A percentile compares a stretch with the other conserved stretches of the same genome.
Evolutionary conservation across 1,140 invertebrate species (phyloP).

Genomic region (Ectropis grisescens): DNA sequence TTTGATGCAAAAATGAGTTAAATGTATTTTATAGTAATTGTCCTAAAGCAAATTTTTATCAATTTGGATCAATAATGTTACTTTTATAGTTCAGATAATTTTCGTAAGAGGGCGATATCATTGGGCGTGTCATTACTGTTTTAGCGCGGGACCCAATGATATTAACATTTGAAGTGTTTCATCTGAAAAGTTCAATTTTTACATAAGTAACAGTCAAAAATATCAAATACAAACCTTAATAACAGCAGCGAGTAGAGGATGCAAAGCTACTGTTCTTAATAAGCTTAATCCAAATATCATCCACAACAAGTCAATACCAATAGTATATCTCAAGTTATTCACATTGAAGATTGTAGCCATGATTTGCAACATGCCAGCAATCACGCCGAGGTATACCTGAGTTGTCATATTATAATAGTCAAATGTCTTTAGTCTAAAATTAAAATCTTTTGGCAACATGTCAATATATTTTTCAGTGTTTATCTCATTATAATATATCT

Average conservation of each 20-base stretch:
- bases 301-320: conserved; percentile 46
- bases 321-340: conserved; percentile 37
- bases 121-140: no score
- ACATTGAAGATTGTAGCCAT: conserved; percentile 44
- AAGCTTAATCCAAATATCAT: conserved; percentile 40
- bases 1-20: no score
- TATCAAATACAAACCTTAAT: conserved; percentile 50
- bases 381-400: conserved; percentile 38
- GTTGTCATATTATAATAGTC: conserved; percentile 29
- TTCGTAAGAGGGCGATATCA: no score
- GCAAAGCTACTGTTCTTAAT: no score
- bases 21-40: no score
- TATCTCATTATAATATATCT: conserved; percentile 34
- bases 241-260: conserved; percentile 32
- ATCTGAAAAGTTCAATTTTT: no score
- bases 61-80: no score
- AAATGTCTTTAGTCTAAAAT: conserved; percentile 20
- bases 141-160: no score
- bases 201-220: no score
- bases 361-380: conserved; percentile 50
- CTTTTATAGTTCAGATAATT: no score
- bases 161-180: no score
- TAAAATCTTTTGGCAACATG: conserved; percentile 33
- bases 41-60: no score
- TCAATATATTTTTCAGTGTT: conserved; percentile 24